Conservation (phyloP, 2,888 invertebrate genomes). For the Aphrophora alni region DNA sequence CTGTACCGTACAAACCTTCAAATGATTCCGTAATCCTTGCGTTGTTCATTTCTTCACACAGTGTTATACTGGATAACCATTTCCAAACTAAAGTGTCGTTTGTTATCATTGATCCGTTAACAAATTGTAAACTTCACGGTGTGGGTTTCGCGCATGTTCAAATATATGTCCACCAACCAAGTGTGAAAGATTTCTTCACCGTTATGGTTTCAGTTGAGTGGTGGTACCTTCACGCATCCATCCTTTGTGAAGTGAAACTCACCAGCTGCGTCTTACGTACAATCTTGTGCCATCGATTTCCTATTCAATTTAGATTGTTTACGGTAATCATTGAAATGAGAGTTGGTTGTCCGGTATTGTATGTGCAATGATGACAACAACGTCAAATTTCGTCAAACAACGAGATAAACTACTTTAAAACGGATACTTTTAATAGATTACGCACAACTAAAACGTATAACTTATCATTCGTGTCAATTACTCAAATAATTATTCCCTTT, state of each 20-base stretch:
- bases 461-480: no score
- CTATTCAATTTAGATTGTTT: background rate
- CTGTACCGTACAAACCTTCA: no score
- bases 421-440: no score
- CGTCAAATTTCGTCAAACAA: no score
- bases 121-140: background rate
- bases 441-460: no score
- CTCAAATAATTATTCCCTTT: no score
- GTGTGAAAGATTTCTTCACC: background rate
- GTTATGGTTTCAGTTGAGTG: background rate
- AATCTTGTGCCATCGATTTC: background rate
- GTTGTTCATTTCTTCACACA: background rate
- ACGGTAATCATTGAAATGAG: no score
- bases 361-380: no score
- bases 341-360: no score
- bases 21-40: background rate
- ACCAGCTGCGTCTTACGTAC: background rate
- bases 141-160: background rate
- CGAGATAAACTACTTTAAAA: no score
- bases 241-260: background rate
- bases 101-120: background rate
- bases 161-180: background rate
- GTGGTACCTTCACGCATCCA: background rate
- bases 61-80: background rate
- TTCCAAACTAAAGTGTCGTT: background rate